These are phyloP conservation scores for Aphidius gifuensis DNA, from an alignment of 1,140 invertebrate genomes.

Conservation along the genomic window DNA sequence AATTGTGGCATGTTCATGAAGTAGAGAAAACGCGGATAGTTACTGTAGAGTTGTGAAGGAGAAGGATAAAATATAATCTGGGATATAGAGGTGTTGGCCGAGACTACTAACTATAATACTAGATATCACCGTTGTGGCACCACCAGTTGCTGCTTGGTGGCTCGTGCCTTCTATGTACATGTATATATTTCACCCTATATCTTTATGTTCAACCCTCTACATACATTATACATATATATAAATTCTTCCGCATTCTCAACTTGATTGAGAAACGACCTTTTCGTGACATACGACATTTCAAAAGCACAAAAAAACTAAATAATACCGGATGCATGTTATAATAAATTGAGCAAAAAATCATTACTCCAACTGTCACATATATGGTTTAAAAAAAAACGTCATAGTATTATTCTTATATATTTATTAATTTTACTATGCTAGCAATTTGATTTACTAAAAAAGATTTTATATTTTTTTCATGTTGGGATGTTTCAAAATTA, in stretches of 20 bases:
- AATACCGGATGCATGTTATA: background rate
- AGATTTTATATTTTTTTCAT: no score
- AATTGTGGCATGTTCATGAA: conserved; percentile 17
- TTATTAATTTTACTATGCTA: no score
- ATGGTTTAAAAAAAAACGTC: conserved; percentile 8
- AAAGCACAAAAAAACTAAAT: conserved; percentile 10
- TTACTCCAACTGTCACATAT: conserved; percentile 24
- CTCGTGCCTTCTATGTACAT: conserved; percentile 12
- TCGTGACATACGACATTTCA: conserved; percentile 27
- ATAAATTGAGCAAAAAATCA: conserved; percentile 27
- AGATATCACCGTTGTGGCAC: conserved; percentile 10
- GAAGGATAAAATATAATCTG: no score
- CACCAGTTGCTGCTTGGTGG: conserved; percentile 27
- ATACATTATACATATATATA: background rate
- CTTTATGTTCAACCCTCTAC: no score
- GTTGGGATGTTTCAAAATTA: no score
- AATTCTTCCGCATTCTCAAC: conserved; percentile 2
- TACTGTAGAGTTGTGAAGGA: no score
- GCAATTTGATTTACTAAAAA: no score
- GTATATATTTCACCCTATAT: background rate
- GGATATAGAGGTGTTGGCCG: background rate
- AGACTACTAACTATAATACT: conserved; percentile 1
- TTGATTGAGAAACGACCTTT: conserved; percentile 29
- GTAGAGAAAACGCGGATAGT: conserved; percentile 1
- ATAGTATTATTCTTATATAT: background rate